Percentiles rank a stretch among this genome's conserved stretches.
These are phyloP conservation scores for Gobio gobio DNA, from an alignment of 2,113 vertebrate genomes.

Conservation along the genomic window DNA sequence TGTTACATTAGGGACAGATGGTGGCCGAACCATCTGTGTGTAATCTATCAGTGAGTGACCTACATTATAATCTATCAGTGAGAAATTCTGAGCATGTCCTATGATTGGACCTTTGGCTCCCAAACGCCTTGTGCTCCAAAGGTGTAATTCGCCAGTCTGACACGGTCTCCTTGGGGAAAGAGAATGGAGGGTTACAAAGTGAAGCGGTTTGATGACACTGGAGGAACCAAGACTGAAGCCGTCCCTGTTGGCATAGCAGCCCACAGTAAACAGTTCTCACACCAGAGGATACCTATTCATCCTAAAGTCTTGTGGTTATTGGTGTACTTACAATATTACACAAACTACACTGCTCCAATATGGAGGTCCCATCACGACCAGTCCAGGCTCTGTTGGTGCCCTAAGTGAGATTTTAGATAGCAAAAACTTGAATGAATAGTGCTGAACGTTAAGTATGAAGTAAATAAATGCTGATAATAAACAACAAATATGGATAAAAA, in stretches of 20 bases:
- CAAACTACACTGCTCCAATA: neutral
- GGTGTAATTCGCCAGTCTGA: neutral
- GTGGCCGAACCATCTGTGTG: conserved; percentile 40
- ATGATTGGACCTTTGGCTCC: neutral
- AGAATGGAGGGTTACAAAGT: neutral
- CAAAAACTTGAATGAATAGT: no score
- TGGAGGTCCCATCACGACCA: neutral
- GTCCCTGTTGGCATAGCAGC: conserved; percentile 18
- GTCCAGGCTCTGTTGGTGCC: no score
- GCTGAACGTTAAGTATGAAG: no score
- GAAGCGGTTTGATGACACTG: conserved; percentile 26
- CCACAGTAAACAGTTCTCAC: conserved; percentile 28
- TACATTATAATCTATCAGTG: conserved; percentile 50
- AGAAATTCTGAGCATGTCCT: conserved; percentile 8
- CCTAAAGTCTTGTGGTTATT: neutral
- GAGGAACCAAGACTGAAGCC: neutral
- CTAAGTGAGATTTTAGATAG: no score
- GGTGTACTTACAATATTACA: neutral
- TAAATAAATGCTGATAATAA: no score
- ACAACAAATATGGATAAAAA: no score
- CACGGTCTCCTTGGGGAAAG: conserved; percentile 10
- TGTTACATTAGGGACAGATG: conserved; percentile 4
- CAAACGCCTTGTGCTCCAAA: neutral
- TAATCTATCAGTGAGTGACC: conserved; percentile 15
- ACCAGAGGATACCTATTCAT: conserved; percentile 27